Conservation (phyloP, 1,140 invertebrate genomes). For the Drosophila carrolli region DNA sequence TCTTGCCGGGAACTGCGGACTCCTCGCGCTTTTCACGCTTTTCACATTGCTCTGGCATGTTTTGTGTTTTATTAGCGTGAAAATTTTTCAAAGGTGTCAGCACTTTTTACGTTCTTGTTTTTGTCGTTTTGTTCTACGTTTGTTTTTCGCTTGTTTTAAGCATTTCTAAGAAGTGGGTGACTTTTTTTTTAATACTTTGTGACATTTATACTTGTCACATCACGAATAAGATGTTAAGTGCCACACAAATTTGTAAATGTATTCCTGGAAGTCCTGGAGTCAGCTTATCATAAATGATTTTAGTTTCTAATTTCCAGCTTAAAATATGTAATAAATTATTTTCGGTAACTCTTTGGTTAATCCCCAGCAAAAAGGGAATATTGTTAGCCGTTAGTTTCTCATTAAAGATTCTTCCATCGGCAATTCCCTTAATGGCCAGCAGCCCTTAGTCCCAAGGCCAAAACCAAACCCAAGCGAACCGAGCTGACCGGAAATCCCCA, state of each 20-base stretch:
- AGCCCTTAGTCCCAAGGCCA: conserved; percentile 30
- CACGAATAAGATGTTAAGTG: conserved; percentile 20
- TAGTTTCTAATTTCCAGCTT: conserved; percentile 5
- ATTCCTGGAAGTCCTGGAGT: background rate
- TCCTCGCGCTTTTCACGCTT: conserved; percentile 60
- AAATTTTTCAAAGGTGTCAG: conserved; percentile 81
- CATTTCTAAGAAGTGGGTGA: conserved; percentile 39
- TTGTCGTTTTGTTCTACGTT: conserved; percentile 12
- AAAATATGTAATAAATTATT: conserved; percentile 15
- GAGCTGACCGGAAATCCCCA: conserved; percentile 55
- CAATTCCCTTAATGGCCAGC: conserved; percentile 51
- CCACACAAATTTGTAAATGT: background rate
- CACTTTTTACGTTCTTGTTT: conserved; percentile 64
- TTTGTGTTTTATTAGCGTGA: conserved; percentile 82
- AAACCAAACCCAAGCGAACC: conserved; percentile 24
- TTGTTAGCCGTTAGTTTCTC: conserved; percentile 32
- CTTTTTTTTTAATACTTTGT: conserved; percentile 33
- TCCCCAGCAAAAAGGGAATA: conserved; percentile 14
- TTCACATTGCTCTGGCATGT: conserved; percentile 68
- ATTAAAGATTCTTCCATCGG: conserved; percentile 41
- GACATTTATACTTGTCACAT: conserved; percentile 24
- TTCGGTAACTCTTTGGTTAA: conserved; percentile 15
- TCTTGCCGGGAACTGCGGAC: conserved; percentile 5
- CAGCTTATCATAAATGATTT: background rate
- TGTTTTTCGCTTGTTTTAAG: conserved; percentile 14